These are phyloP conservation scores for Ephialtes manifestator DNA, from an alignment of 2,888 invertebrate genomes.

Conservation along the genomic window DNA sequence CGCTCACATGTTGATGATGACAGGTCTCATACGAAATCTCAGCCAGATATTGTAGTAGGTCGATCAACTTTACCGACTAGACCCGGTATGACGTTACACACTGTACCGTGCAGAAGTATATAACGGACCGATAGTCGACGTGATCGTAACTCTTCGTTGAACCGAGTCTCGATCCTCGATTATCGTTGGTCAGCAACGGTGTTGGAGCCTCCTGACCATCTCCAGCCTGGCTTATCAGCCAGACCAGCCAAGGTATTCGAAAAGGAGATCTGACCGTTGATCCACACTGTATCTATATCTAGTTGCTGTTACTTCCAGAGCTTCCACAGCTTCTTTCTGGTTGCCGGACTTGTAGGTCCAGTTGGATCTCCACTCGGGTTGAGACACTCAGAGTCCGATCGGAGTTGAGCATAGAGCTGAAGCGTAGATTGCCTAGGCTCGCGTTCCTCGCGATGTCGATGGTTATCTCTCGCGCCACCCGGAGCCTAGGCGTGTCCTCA, in stretches of 20 bases:
- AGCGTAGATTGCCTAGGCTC: constrained; percentile 42
- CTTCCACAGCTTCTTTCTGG: constrained; percentile 41
- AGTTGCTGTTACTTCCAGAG: background rate
- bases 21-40: background rate
- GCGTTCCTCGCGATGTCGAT: constrained; percentile 71
- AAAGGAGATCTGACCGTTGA: constrained; percentile 56
- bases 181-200: constrained; percentile 62
- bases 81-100: constrained; percentile 30
- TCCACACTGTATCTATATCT: constrained; percentile 8
- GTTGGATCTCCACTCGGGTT: constrained; percentile 31
- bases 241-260: constrained; percentile 50
- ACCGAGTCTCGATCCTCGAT: constrained; percentile 70
- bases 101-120: constrained; percentile 71
- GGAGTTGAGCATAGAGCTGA: background rate
- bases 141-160: constrained; percentile 75
- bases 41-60: background rate
- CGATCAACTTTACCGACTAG: constrained; percentile 27
- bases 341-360: constrained; percentile 36
- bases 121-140: constrained; percentile 77
- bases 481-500: constrained; percentile 82
- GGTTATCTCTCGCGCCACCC: constrained; percentile 73
- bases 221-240: constrained; percentile 61
- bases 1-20: constrained; percentile 6
- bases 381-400: constrained; percentile 7
- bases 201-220: constrained; percentile 45